These are phyloP conservation scores for Anas bernieri DNA, from an alignment of 2,797 vertebrate genomes.

Conservation along the genomic window DNA sequence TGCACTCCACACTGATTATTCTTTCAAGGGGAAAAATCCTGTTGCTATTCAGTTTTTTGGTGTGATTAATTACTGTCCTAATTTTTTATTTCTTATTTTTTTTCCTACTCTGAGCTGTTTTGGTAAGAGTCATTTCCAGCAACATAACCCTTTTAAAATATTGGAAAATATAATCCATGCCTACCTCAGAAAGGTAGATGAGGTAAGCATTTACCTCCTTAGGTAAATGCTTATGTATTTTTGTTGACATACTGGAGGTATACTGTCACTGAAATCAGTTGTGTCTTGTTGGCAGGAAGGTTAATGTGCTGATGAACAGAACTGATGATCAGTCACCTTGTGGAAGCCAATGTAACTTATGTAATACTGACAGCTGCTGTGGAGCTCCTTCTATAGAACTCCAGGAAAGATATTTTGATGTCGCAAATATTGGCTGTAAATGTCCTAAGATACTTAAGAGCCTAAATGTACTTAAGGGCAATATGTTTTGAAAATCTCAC, in stretches of 20 bases:
- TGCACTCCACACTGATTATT: not conserved
- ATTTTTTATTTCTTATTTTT: not conserved
- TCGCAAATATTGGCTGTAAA: not conserved
- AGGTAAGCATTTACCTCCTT: not conserved
- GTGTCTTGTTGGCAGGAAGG: not conserved
- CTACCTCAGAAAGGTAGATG: not conserved
- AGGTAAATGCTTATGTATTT: not conserved
- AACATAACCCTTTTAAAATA: not conserved
- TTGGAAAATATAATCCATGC: not conserved
- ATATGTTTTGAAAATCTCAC: not conserved
- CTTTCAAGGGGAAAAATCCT: not conserved
- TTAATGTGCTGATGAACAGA: not conserved
- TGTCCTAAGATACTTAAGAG: not conserved
- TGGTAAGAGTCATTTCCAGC: not conserved
- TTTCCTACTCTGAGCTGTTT: not conserved
- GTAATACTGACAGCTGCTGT: not conserved
- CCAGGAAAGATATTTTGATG: not conserved
- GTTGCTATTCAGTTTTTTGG: not conserved
- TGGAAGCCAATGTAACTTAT: not conserved
- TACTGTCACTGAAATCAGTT: not conserved
- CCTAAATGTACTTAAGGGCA: not conserved
- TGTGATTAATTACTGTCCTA: not conserved
- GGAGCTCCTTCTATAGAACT: not conserved
- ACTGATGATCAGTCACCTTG: constrained; percentile 7
- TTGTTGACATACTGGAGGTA: not conserved